Evolutionary conservation across 1,140 invertebrate species (phyloP), one percentile per base, ranked within the genome.

Genomic region (Lutraria rhynchaena): DNA sequence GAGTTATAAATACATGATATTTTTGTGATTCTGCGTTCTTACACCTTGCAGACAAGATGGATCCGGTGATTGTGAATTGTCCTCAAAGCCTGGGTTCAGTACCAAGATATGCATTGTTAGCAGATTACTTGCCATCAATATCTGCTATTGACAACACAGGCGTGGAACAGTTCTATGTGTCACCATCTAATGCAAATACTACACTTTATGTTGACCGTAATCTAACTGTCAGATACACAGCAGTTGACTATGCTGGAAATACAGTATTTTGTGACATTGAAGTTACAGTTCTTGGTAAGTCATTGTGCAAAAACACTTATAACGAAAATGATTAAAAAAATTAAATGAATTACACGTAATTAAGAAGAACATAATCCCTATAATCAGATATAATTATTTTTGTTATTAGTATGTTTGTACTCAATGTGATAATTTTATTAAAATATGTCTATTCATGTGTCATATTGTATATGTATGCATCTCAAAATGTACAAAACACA

Each of bases 131-230:
- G 7, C 49, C 33, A 41, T 49, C 67, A 0, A 70, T 85, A 1
- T 41, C 19, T 1, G 82, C 73, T 0, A 57, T 41, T 13, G 87
- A 88, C 55, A 88, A 88, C 33, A 78, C 83, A 41, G 55, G 58
- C 22, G 44, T 88, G 15, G 15, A 51, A 7, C 53, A 17, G 9
- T 63, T 85, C 31, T 83, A 63, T 9, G 77, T 85, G 0, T 41
- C 13, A 2, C 84, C 84, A 5, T 7, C 35, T 27, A 67, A 84
- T 46, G 86, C 83, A 27, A 46, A 70, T 46, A 53, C 83, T 19
- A 71, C 77, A 15, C 31, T 33, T 3, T 35, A 58, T 37, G 53
- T 82, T 17, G 65, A 71, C 3, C 13, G 9, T 17, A 71, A 82
- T 53, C 13, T 82, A 1, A 77, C 41, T 11, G 83, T 88, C 4